Conservation (phyloP, 2,888 invertebrate species). For the Nemotelus nigrinus region DNA sequence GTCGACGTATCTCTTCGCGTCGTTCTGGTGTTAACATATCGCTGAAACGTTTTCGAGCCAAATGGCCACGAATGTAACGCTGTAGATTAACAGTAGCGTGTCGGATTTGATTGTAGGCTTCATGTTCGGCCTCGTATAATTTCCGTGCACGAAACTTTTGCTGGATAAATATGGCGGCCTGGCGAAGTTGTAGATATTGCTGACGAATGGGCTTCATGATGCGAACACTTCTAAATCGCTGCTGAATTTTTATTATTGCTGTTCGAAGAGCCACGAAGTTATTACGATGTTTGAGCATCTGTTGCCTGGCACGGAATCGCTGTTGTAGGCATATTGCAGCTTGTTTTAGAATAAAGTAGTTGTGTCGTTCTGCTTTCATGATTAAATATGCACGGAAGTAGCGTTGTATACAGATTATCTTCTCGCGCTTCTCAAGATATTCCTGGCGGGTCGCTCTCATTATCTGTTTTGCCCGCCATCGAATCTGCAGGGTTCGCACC, state of each 20-base stretch:
- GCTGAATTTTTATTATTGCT: conserved; percentile 56
- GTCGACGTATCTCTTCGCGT: conserved; percentile 63
- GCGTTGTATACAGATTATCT: conserved; percentile 44
- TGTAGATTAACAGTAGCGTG: conserved; percentile 59
- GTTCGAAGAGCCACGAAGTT: conserved; percentile 53
- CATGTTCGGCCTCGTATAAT: conserved; percentile 61
- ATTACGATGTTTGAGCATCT: conserved; percentile 51
- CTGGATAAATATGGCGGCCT: conserved; percentile 57
- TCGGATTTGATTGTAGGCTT: conserved; percentile 56
- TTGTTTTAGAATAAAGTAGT: conserved; percentile 18
- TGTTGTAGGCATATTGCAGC: conserved; percentile 60
- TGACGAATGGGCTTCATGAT: conserved; percentile 57
- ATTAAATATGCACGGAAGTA: conserved; percentile 6
- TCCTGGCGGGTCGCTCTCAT: conserved; percentile 52
- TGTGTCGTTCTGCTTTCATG: not conserved
- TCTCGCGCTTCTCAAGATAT: conserved; percentile 53
- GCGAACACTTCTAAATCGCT: conserved; percentile 55
- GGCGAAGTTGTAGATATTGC: conserved; percentile 52
- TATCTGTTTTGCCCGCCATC: conserved; percentile 41
- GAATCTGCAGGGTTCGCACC: not conserved
- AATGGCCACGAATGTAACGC: conserved; percentile 66
- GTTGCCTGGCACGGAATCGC: conserved; percentile 58
- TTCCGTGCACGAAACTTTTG: conserved; percentile 64
- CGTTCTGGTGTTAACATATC: conserved; percentile 66
- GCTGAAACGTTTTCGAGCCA: conserved; percentile 66